Conservation (phyloP, 2,888 invertebrate genomes). For the Parnassius orleans region DNA sequence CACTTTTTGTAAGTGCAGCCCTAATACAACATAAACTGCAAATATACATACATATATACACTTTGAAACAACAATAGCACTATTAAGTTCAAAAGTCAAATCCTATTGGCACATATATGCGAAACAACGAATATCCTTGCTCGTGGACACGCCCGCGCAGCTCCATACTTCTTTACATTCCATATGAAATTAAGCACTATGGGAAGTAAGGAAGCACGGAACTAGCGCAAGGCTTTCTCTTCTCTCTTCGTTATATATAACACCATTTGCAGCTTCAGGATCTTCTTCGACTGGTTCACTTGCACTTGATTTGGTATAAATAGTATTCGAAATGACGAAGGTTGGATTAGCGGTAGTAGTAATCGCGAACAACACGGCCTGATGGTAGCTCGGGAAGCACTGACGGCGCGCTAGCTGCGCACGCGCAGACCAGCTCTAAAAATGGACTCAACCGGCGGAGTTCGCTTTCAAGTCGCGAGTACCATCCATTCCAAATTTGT, state of each 20-base stretch:
- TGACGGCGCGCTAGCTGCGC: slow-evolving; percentile 72
- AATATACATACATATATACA: slow-evolving; percentile 6
- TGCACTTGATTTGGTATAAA: no score
- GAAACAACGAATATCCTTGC: slow-evolving; percentile 46
- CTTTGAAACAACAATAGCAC: slow-evolving; percentile 37
- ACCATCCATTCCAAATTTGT: slow-evolving; percentile 88
- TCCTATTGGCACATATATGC: slow-evolving; percentile 47
- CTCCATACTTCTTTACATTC: slow-evolving; percentile 99
- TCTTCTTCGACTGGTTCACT: slow-evolving; percentile 9
- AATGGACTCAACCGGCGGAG: slow-evolving; percentile 78
- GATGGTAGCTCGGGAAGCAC: slow-evolving; percentile 72
- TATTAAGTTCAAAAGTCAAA: slow-evolving; percentile 31
- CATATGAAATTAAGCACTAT: slow-evolving; percentile 92
- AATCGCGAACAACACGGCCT: slow-evolving; percentile 73
- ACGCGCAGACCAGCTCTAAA: slow-evolving; percentile 80
- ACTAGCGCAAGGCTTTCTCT: slow-evolving; percentile 83
- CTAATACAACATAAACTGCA: neutral
- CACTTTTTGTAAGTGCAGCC: neutral
- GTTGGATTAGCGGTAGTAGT: slow-evolving; percentile 44
- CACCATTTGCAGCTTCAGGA: slow-evolving; percentile 2
- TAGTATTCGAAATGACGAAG: no score
- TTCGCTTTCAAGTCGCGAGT: slow-evolving; percentile 77
- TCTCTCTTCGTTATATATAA: slow-evolving; percentile 45
- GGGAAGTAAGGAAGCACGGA: slow-evolving; percentile 98
- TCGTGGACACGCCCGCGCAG: slow-evolving; percentile 64